These are phyloP conservation scores for Glossosoma conforme DNA, from an alignment of 1,140 invertebrate species.

Conservation along the genomic window DNA sequence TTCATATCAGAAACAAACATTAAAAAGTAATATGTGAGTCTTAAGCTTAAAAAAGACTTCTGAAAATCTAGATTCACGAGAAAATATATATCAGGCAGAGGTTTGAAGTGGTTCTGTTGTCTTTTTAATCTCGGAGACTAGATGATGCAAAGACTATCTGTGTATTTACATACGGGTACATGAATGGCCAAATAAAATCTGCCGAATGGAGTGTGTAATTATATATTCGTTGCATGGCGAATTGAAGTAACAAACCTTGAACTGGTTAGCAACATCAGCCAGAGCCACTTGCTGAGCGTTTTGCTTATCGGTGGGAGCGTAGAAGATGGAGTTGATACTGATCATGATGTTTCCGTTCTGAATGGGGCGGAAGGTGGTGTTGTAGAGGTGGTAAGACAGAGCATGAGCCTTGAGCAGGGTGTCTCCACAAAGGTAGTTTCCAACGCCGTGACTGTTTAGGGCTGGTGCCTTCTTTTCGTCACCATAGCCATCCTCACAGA, in stretches of 20 bases:
- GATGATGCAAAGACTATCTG: no score
- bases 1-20: no score
- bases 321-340: conserved; percentile 49
- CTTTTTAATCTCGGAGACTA: no score
- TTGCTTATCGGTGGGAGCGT: conserved; percentile 43
- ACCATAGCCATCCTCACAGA: conserved; percentile 49
- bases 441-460: conserved; percentile 46
- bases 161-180: no score
- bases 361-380: conserved; percentile 44
- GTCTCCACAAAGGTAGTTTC: conserved; percentile 53
- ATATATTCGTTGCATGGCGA: no score
- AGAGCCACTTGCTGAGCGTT: conserved; percentile 41
- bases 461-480: conserved; percentile 51
- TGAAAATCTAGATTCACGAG: no score
- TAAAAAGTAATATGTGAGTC: no score
- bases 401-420: conserved; percentile 53
- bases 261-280: conserved; percentile 48
- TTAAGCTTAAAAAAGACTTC: no score
- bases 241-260: conserved; percentile 45
- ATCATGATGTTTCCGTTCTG: conserved; percentile 50
- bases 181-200: no score
- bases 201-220: no score
- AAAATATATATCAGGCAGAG: no score
- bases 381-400: conserved; percentile 52
- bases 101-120: no score